Conservation (phyloP, 2,888 invertebrate genomes). For the Melinopterus prodromus region DNA sequence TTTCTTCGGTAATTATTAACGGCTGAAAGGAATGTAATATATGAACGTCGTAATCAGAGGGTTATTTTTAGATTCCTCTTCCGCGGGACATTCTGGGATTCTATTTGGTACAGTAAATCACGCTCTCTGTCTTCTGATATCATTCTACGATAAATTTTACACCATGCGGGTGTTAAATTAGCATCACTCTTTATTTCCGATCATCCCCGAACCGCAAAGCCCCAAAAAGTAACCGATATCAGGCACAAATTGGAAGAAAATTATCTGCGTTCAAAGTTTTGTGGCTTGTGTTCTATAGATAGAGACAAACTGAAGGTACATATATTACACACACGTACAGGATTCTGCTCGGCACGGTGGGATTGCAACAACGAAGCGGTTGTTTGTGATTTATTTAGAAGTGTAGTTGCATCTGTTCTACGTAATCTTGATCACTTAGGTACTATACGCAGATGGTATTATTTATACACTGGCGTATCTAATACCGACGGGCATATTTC, state of each 20-base stretch:
- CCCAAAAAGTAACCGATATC: background rate
- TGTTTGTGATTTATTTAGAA: background rate
- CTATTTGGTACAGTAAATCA: background rate
- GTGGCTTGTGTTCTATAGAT: too few relatives aligned
- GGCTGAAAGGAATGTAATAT: background rate
- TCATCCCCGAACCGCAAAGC: background rate
- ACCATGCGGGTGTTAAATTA: background rate
- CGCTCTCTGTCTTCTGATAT: background rate
- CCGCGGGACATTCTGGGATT: background rate
- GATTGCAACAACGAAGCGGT: background rate
- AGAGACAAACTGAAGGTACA: too few relatives aligned
- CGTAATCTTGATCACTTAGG: background rate
- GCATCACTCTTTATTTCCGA: background rate
- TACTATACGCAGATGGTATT: background rate
- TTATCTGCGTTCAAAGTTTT: background rate
- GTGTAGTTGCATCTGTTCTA: background rate
- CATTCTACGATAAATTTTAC: background rate
- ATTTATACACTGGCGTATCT: background rate
- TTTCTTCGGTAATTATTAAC: background rate
- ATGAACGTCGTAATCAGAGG: conserved; percentile 4
- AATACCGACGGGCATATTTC: background rate
- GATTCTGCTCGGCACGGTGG: background rate
- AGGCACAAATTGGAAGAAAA: background rate
- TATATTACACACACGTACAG: background rate
- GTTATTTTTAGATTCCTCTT: background rate